These are phyloP conservation scores for Suricata suricatta DNA, from an alignment of 2,113 vertebrate genomes.

Conservation along the genomic window DNA sequence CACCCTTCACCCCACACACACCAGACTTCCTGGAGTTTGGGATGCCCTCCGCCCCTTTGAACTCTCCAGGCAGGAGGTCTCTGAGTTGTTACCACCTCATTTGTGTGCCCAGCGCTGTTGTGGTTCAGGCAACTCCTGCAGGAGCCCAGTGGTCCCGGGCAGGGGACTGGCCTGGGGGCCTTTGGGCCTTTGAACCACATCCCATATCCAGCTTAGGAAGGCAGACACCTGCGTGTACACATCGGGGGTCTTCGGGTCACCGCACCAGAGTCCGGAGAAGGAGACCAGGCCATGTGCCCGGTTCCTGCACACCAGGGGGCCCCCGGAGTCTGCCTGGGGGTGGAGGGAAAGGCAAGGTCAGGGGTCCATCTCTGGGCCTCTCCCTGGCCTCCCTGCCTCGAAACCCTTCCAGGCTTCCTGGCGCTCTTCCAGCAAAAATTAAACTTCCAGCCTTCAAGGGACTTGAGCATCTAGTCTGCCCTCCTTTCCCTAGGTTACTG, in stretches of 20 bases:
- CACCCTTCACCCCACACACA: accelerated
- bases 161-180: background rate
- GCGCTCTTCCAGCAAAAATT: background rate
- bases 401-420: too few species aligned
- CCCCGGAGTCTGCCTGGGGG: slow-evolving; percentile 84
- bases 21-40: background rate
- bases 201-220: slow-evolving; percentile 82
- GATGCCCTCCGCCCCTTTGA: accelerated
- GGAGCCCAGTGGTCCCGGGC: background rate
- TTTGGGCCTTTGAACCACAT: background rate
- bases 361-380: background rate
- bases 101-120: background rate
- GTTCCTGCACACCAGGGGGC: slow-evolving; percentile 81
- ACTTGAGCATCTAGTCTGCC: background rate
- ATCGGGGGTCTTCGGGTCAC: slow-evolving; percentile 80
- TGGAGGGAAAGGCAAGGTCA: background rate
- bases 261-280: slow-evolving; percentile 83
- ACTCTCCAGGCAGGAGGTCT: background rate
- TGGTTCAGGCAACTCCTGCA: background rate
- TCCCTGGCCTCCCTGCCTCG: background rate
- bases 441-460: background rate
- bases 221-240: slow-evolving; percentile 84
- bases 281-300: slow-evolving; percentile 81
- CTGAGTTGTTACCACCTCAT: background rate
- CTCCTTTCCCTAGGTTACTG: slow-evolving; percentile 22